These are phyloP conservation scores for Drosophila sordidapex DNA, from an alignment of 2,888 invertebrate genomes.

Conservation along the genomic window DNA sequence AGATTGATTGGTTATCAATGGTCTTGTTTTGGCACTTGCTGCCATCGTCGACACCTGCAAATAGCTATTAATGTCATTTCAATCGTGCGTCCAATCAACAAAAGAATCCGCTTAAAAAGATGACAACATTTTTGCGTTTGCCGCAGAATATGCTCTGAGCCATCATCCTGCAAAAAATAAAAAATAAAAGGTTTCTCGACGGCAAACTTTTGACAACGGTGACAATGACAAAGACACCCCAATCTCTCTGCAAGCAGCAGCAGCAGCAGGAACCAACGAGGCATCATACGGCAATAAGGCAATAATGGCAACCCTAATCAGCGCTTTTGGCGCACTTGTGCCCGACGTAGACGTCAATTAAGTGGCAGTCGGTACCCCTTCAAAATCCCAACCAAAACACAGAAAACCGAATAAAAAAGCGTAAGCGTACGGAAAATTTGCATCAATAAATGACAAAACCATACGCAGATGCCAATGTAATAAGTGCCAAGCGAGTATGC, in stretches of 20 bases:
- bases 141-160: slow-evolving; percentile 42
- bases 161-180: slow-evolving; percentile 12
- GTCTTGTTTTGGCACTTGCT: slow-evolving; percentile 65
- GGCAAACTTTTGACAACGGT: slow-evolving; percentile 70
- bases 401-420: slow-evolving; percentile 27
- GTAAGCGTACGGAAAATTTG: slow-evolving; percentile 62
- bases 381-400: slow-evolving; percentile 13
- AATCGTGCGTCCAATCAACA: slow-evolving; percentile 61
- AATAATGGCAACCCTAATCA: slow-evolving; percentile 72
- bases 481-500: slow-evolving; percentile 77
- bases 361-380: slow-evolving; percentile 47
- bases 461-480: slow-evolving; percentile 79
- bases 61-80: slow-evolving; percentile 75
- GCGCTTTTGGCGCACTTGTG: slow-evolving; percentile 68
- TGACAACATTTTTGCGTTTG: slow-evolving; percentile 57
- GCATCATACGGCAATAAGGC: slow-evolving; percentile 32
- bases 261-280: slow-evolving; percentile 1
- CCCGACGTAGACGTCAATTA: slow-evolving; percentile 78
- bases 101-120: slow-evolving; percentile 51
- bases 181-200: slow-evolving; percentile 55
- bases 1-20: slow-evolving; percentile 43
- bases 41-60: slow-evolving; percentile 64
- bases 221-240: slow-evolving; percentile 64
- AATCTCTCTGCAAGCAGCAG: neutral
- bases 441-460: slow-evolving; percentile 80